Base-by-base conservation (phyloP, 37 sponge, comb jelly and placozoan species). In the Lycopodina hypogea region DNA sequence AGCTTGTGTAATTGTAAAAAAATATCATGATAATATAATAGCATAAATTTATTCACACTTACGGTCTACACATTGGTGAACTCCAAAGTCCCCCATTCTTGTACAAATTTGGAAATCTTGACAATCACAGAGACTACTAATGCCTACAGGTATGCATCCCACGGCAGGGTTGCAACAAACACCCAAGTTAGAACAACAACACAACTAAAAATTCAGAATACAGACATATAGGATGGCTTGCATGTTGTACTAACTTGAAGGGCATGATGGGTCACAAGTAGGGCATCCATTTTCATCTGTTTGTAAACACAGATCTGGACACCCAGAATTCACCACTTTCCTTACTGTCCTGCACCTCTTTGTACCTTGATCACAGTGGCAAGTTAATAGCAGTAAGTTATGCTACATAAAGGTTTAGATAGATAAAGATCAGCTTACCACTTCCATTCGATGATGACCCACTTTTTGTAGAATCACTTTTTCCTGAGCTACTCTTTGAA, bases 201-300 rank as follows among this genome's bases (percentile, higher is more conserved):
- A 60, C 61, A 60, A 4, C 4, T 17, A 28, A 29, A 23, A 60
- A 60, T 60, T 7, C n/a, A n/a, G n/a, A n/a, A n/a, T n/a, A n/a
- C n/a, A n/a, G n/a, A n/a, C n/a, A n/a, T n/a, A n/a, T n/a, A n/a
- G n/a, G n/a, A n/a, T n/a, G 12, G 29, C 29, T 60, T 28, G 12
- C 29, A 6, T 36, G 3, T 7, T 68, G 8, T 36, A 35, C 8
- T 68, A n/a, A n/a, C n/a, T n/a, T n/a, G n/a, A n/a, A n/a, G 3
- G 9, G 48, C 77, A 77, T 39, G 65, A 26, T 26, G 0, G 3
- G n/a, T 63, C 61, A n/a, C 77, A 77, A 17, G 48, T 32, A 33
- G 77, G 77, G 38, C 77, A 77, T 12, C 77, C 77, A 64, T 77
- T 26, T 36, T 41, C 61, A 63, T 77, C 50, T 7, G 15, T 26